Conservation (phyloP, 2,797 vertebrate species). For the Phataginus tetradactyla region DNA sequence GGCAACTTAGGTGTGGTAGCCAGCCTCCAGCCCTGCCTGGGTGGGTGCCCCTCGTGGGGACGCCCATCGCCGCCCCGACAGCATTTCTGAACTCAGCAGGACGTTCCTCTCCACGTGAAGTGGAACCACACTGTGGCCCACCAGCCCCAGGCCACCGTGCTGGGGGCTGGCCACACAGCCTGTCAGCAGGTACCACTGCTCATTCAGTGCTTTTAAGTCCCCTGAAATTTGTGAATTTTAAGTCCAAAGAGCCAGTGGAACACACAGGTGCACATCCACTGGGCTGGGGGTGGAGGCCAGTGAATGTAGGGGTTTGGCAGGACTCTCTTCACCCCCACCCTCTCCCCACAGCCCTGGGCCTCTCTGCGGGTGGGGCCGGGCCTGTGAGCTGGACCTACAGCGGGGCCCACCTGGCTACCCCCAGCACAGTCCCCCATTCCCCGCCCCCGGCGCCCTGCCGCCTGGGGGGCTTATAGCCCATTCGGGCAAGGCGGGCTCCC, state of each 20-base stretch:
- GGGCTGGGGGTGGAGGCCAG: neutral
- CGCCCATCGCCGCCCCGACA: neutral
- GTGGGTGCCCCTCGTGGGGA: neutral
- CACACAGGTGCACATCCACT: neutral
- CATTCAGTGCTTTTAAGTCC: neutral
- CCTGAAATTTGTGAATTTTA: neutral
- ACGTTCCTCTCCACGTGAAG: neutral
- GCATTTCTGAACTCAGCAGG: neutral
- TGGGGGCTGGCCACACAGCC: neutral
- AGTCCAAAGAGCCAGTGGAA: neutral
- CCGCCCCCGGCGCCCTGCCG: fast-evolving
- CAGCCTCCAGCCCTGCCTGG: neutral
- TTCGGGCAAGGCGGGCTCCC: neutral
- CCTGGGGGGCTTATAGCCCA: neutral
- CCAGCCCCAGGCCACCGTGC: no score
- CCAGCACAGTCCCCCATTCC: no score
- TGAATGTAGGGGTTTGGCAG: neutral
- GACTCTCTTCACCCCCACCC: neutral
- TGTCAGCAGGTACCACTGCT: neutral
- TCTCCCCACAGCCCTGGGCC: neutral
- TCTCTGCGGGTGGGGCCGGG: neutral
- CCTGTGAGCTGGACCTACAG: no score
- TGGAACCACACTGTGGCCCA: no score
- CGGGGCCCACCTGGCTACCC: no score
- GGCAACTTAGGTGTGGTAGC: neutral